phyloP scores from a whole-genome alignment of 2,113 vertebrate species.

The Heteronetta atricapilla region DNA sequence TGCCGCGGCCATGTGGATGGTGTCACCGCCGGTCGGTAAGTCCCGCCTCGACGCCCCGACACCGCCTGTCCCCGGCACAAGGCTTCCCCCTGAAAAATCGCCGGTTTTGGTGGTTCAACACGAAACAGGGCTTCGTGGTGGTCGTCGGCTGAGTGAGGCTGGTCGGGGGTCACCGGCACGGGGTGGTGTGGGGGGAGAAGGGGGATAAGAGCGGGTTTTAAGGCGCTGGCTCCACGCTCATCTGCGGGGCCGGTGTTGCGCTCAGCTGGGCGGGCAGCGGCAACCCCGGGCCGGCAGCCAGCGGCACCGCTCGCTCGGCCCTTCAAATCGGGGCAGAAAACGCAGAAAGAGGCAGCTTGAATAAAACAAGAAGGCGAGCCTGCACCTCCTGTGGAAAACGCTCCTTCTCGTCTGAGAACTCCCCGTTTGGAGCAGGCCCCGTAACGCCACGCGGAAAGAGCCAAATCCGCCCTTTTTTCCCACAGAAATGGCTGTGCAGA shows the following conservation, averaged over 20 bases:
- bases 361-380: neutral
- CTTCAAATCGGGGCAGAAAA: neutral
- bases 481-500: rapidly evolving
- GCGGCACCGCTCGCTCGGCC: neutral
- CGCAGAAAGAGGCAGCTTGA: rapidly evolving
- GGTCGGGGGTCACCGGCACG: neutral
- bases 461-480: neutral
- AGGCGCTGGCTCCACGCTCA: neutral
- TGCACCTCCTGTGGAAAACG: neutral
- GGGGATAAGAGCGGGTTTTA: no score
- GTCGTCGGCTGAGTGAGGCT: rapidly evolving
- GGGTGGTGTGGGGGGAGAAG: neutral
- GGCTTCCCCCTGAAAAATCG: neutral
- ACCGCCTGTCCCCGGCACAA: neutral
- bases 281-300: no score
- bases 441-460: rapidly evolving
- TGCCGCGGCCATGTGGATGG: slow-evolving; percentile 47
- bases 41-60: neutral
- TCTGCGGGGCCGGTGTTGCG: no score
- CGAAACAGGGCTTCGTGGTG: neutral
- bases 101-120: neutral
- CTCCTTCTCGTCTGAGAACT: rapidly evolving
- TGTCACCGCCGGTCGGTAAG: slow-evolving; percentile 55
- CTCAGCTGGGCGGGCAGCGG: no score
- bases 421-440: rapidly evolving